Base-by-base conservation (phyloP, 2,888 invertebrate genomes). In the Amblyteles armatorius region DNA sequence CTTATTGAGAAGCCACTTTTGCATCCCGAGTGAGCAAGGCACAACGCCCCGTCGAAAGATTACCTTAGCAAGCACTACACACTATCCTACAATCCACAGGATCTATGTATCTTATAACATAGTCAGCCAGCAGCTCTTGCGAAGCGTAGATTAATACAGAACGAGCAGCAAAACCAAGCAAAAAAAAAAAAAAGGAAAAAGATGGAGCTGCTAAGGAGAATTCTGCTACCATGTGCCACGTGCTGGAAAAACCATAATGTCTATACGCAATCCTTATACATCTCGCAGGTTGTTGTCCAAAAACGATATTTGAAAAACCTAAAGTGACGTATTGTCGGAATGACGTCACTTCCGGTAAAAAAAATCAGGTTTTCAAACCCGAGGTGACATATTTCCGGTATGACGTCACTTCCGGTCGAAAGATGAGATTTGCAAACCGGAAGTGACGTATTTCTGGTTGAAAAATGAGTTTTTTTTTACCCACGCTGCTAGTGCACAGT, bases 1-100 rank as follows among this genome's bases (percentile, higher is more conserved):
- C 67, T 67, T 67, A 67, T 67, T 67, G 40, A 67, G 67, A 67
- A 67, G 67, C 67, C 67, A 67, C 40, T 67, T 67, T 40, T 67
- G 67, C 67, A 13, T 40, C 67, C 40, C 67, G 67, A 19, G 67
- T 40, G 67, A 19, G 67, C 63, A 63, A n/a, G 13, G 67, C 67
- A 40, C 67, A 67, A 67, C 67, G 40, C 67, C 67, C 63, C 40
- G 40, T 19, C 67, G 40, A 40, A 36, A 22, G 67, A 67, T 67
- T 67, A 40, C 67, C 67, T 67, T 22, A 67, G 40, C 67, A 40
- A 29, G 40, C 36, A 67, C 63, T 11, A 26, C 57, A 33, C 16
- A 63, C 33, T 33, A 67, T 13, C 5, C 29, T 63, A n/a, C 63
- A 16, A 22, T 9, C 67, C 13, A 67, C 22, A 36, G n/a, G 40